Evolutionary conservation across 1,140 invertebrate species (phyloP).

Genomic region (Pseudobourletiella spinata): DNA sequence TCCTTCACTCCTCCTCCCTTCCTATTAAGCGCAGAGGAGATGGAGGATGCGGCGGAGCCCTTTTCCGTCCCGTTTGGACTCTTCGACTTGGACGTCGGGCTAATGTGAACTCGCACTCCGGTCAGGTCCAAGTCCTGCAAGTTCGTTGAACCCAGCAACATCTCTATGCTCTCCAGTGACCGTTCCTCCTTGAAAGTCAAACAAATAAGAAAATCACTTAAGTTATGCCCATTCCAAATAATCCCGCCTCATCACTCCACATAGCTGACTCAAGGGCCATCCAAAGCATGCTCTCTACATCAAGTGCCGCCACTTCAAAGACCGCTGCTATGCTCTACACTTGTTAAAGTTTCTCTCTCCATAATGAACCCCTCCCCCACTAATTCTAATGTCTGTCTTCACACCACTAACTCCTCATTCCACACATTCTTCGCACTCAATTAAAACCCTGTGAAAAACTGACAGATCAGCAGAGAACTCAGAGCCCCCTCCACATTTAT

Average conservation of each 20-base stretch:
- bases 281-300: no score
- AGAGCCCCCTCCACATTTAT: no score
- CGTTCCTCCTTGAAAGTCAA: slow-evolving; percentile 27
- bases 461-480: no score
- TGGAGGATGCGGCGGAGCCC: slow-evolving; percentile 13
- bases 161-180: slow-evolving; percentile 29
- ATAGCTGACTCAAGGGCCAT: no score
- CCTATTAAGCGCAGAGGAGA: no score
- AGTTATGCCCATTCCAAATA: background rate
- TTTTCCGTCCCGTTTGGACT: slow-evolving; percentile 11
- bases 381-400: no score
- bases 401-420: no score
- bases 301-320: no score
- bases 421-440: no score
- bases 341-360: background rate
- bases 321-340: no score
- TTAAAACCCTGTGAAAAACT: no score
- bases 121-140: slow-evolving; percentile 33
- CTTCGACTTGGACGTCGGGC: slow-evolving; percentile 19
- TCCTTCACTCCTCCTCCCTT: slow-evolving; percentile 7
- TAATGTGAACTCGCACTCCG: slow-evolving; percentile 30
- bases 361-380: background rate
- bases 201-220: slow-evolving; percentile 9
- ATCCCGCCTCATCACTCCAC: no score
- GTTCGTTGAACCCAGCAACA: slow-evolving; percentile 23